phyloP scores from a whole-genome alignment of 2,888 invertebrate species.

The Metopia argyrocephala region DNA sequence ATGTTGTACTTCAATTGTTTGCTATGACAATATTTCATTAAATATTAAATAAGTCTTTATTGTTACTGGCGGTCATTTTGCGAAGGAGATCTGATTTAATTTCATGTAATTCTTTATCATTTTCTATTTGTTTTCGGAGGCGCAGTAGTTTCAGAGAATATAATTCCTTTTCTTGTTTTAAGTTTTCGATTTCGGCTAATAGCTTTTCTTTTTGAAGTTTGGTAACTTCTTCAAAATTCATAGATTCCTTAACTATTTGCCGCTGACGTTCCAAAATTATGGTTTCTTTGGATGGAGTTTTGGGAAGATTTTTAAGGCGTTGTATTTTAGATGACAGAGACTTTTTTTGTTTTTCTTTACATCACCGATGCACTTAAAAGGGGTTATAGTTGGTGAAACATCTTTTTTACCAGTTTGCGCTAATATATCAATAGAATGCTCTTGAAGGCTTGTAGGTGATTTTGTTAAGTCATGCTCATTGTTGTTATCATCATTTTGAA shows the following conservation, averaged over 20 bases:
- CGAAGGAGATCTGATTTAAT: conserved; percentile 19
- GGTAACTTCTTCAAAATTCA: conserved; percentile 7
- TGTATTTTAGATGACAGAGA: conserved; percentile 4
- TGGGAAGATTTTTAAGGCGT: conserved; percentile 7
- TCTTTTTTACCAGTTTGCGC: background rate
- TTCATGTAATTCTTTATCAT: conserved; percentile 13
- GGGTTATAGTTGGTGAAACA: background rate
- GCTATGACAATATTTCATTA: background rate
- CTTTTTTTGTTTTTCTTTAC: conserved; percentile 15
- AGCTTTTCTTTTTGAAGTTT: conserved; percentile 13
- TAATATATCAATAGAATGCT: background rate
- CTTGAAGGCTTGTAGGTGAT: too few species aligned
- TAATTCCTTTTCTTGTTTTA: conserved; percentile 22
- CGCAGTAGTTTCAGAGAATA: conserved; percentile 14
- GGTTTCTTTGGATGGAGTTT: conserved; percentile 4
- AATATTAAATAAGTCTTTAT: background rate
- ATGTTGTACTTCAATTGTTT: background rate
- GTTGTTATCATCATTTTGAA: background rate
- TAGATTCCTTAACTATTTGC: conserved; percentile 8
- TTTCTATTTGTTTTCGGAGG: conserved; percentile 1
- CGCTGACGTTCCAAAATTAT: conserved; percentile 23
- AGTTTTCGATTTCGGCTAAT: conserved; percentile 7
- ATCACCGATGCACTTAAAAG: background rate
- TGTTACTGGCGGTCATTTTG: conserved; percentile 4
- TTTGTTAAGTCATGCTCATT: too few species aligned